Evolutionary conservation across 2,888 invertebrate species (phyloP).

Genomic region (Margaritifera margaritifera): DNA sequence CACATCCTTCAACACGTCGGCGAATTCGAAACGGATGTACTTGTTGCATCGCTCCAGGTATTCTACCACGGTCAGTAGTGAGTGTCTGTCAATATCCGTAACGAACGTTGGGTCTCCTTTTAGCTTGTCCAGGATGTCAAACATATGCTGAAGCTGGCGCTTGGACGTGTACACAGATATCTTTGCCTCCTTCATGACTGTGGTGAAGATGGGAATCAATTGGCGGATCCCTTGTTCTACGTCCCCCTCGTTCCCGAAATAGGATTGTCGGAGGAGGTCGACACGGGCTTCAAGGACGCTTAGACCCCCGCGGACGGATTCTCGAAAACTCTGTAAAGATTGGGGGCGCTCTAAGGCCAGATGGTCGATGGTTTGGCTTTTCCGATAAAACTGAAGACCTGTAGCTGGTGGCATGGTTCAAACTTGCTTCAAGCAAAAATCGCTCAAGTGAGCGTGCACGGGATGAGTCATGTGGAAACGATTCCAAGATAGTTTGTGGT

Average conservation of each 20-base stretch:
- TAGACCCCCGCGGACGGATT: conserved; percentile 50
- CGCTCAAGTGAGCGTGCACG: no score
- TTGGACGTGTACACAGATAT: conserved; percentile 44
- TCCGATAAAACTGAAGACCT: conserved; percentile 58
- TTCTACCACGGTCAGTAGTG: conserved; percentile 35
- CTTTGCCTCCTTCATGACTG: conserved; percentile 44
- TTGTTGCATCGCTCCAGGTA: conserved; percentile 40
- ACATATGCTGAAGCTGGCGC: conserved; percentile 48
- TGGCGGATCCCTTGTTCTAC: conserved; percentile 52
- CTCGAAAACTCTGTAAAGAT: conserved; percentile 54
- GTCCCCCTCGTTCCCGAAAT: conserved; percentile 46
- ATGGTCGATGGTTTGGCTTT: conserved; percentile 57
- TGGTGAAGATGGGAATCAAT: conserved; percentile 48
- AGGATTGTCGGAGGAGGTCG: conserved; percentile 46
- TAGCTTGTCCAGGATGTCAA: conserved; percentile 31
- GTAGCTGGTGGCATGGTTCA: conserved; percentile 55
- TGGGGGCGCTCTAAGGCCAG: conserved; percentile 59
- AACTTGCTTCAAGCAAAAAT: no score
- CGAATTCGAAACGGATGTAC: conserved; percentile 50
- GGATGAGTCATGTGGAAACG: no score
- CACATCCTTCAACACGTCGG: conserved; percentile 48
- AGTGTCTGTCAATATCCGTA: conserved; percentile 40
- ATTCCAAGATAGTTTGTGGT: no score
- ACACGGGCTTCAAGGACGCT: conserved; percentile 47
- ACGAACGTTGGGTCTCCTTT: conserved; percentile 45